Conservation (phyloP, 2,113 vertebrate genomes). For the Brienomyrus brachyistius region DNA sequence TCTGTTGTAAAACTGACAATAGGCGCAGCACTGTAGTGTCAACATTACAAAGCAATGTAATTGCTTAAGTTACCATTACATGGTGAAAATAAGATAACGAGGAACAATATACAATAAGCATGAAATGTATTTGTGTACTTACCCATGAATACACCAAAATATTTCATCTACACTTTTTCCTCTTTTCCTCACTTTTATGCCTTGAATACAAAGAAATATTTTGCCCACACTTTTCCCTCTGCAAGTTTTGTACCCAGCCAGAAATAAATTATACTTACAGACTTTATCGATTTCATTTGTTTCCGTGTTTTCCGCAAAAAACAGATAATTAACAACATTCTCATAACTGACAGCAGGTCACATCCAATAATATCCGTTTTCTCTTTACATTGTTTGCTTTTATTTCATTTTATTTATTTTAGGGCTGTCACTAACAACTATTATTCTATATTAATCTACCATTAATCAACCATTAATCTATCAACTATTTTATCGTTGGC, state of each 20-base stretch:
- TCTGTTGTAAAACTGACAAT: not conserved
- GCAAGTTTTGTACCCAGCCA: not conserved
- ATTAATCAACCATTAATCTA: too few relatives aligned
- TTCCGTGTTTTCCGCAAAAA: not conserved
- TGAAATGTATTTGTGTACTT: not conserved
- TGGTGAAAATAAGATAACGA: not conserved
- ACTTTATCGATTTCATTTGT: not conserved
- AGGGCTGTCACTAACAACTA: too few relatives aligned
- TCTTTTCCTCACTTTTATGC: not conserved
- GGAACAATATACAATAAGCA: not conserved
- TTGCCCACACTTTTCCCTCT: not conserved
- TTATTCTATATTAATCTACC: too few relatives aligned
- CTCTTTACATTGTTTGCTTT: not conserved
- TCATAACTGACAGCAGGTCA: not conserved
- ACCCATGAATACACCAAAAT: too few relatives aligned
- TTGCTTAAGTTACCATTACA: not conserved
- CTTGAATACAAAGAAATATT: too few relatives aligned
- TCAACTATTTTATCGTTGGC: too few relatives aligned
- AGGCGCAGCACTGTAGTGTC: not conserved
- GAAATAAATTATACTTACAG: not conserved
- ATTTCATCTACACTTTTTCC: too few relatives aligned
- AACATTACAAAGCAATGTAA: not conserved
- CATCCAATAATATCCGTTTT: not conserved
- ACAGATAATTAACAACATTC: not conserved
- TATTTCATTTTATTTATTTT: not conserved